Percentiles rank a stretch among this genome's conserved stretches.
phyloP scores from a whole-genome alignment of 2,888 invertebrate genomes.

The Thalpophila matura region DNA sequence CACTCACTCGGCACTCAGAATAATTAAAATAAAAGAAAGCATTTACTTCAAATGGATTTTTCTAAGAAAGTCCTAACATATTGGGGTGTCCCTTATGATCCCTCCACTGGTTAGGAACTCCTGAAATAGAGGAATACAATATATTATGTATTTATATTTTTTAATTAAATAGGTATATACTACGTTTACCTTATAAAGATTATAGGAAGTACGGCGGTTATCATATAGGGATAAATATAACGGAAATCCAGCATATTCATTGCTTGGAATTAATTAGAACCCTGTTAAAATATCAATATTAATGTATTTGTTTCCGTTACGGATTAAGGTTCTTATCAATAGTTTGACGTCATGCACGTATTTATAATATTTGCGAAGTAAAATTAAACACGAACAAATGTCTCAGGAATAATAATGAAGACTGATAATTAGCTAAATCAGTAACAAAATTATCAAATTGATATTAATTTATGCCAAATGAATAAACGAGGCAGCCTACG shows the following conservation, averaged over 20 bases:
- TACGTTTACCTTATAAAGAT: not conserved
- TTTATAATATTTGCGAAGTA: not conserved
- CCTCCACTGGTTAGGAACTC: no score
- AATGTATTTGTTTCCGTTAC: constrained; percentile 12
- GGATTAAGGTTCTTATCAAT: not conserved
- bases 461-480: constrained; percentile 9
- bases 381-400: constrained; percentile 15
- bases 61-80: no score
- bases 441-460: not conserved
- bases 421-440: constrained; percentile 3
- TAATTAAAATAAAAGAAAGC: no score
- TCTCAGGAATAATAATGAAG: not conserved
- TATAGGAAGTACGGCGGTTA: not conserved
- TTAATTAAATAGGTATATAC: not conserved
- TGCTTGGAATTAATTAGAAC: not conserved
- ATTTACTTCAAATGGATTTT: no score
- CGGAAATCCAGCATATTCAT: not conserved
- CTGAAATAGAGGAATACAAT: no score
- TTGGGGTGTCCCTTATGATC: no score
- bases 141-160: no score
- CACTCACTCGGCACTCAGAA: no score
- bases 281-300: constrained; percentile 8
- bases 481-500: constrained; percentile 1
- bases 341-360: not conserved
- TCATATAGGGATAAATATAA: not conserved